Evolutionary conservation across 2,797 vertebrate species (phyloP).

Genomic region (Alectoris magna): DNA sequence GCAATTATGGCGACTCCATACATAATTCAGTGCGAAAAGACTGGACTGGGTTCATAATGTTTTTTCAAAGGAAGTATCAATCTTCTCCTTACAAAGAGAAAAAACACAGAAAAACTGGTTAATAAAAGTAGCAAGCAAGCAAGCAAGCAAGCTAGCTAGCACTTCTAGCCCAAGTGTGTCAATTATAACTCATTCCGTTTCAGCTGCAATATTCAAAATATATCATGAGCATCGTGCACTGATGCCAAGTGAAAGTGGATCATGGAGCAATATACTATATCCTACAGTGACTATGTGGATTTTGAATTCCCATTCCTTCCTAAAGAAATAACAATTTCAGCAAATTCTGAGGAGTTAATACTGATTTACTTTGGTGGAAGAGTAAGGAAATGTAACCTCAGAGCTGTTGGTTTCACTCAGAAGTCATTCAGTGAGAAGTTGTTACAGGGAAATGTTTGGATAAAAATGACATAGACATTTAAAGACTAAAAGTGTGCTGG

Average conservation of each 20-base stretch:
- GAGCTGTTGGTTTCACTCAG: conserved; percentile 8
- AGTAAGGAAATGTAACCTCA: not conserved
- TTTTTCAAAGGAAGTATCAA: conserved; percentile 32
- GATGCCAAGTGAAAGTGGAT: not conserved
- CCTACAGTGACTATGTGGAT: not conserved
- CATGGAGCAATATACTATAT: not conserved
- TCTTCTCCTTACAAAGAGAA: conserved; percentile 37
- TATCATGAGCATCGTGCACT: not conserved
- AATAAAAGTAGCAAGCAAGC: conserved; percentile 33
- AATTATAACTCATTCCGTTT: conserved; percentile 7
- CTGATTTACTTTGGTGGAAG: conserved; percentile 1
- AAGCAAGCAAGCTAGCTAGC: not conserved
- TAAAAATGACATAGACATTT: not conserved
- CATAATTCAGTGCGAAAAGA: conserved; percentile 53
- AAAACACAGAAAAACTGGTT: conserved; percentile 6
- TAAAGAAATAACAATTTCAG: not conserved
- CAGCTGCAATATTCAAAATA: not conserved
- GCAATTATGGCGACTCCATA: conserved; percentile 38
- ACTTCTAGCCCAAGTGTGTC: not conserved
- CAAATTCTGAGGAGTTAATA: not conserved
- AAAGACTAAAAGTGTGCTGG: not conserved
- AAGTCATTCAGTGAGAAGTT: not conserved
- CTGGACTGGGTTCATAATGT: not conserved
- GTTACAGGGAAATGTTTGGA: not conserved
- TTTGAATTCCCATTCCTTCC: not conserved